Conservation (phyloP, 2,113 vertebrate genomes). For the Mellivora capensis region DNA sequence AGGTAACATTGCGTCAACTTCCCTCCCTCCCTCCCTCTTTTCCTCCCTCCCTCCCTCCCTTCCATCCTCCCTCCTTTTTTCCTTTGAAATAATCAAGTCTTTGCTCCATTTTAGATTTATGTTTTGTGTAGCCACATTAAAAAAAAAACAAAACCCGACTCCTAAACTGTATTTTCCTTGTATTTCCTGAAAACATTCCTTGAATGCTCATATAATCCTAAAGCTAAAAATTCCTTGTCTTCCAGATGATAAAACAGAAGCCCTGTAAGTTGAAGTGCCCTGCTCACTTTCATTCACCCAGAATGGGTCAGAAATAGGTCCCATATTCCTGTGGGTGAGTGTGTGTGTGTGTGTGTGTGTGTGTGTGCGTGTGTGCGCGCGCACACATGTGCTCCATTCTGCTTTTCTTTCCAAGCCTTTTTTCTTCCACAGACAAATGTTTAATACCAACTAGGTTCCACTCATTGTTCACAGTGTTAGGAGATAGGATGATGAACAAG, state of each 20-base stretch:
- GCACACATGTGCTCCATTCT: background rate
- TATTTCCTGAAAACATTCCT: too few species aligned
- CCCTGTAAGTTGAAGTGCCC: background rate
- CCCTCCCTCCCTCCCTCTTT: rapidly evolving
- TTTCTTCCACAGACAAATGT: background rate
- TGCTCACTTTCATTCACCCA: background rate
- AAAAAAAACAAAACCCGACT: background rate
- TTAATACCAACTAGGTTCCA: background rate
- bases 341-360: background rate
- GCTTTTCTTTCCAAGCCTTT: background rate
- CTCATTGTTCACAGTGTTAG: background rate
- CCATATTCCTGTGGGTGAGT: background rate
- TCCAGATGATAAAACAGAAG: background rate
- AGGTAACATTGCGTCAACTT: background rate
- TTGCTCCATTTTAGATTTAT: background rate
- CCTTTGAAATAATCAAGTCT: background rate
- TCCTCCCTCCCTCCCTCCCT: background rate
- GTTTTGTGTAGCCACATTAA: background rate
- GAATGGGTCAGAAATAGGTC: background rate
- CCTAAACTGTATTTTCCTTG: background rate
- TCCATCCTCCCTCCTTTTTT: background rate
- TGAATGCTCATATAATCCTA: background rate
- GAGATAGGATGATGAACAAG: background rate
- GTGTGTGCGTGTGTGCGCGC: too few species aligned
- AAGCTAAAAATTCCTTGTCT: background rate